Evolutionary conservation across 92 coral and sea anemone genomes (phyloP), one percentile per base, ranked within the genome.

Genomic region (Phenganax marumi): DNA sequence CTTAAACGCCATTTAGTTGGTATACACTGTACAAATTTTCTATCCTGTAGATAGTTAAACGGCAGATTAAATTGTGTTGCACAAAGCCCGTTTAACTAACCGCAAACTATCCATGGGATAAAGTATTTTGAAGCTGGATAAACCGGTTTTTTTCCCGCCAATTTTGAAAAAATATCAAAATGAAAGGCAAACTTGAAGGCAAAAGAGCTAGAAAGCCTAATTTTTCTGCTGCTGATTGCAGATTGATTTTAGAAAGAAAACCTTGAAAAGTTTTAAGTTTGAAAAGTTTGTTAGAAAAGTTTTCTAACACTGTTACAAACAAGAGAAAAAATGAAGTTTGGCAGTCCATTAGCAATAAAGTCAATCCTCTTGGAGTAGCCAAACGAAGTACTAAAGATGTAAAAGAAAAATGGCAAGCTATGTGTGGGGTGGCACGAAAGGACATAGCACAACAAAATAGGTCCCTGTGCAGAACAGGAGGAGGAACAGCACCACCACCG

Each of bases 21-120:
- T 77, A 85, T 85, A 69, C 88, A 69, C 77, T 25, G 80, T 66
- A 72, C 73, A 83, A 85, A 77, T 21, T 33, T 58, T 47, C 80
- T 78, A 78, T 85, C 80, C 80, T 13, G 49, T 18, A 79, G 72
- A 72, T 86, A 82, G 84, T 81, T 86, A 82, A 81, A 85, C 79
- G 65, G 53, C 16, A 83, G 83, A 75, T 82, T 81, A 74, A 86
- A 86, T 24, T 54, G 55, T 56, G 89, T 86, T 86, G 86, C 85
- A 82, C 73, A 65, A 81, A 82, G 78, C 76, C 49, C 83, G 81
- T 43, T 63, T 75, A 82, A 77, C 81, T 68, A 50, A 75, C 50
- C 87, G 69, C 69, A 21, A 43, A n/a, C n/a, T n/a, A n/a, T n/a
- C n/a, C n/a, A n/a, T 62, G 24, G 24, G 39, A 17, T 57, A 12